A percentile compares a stretch with the other conserved stretches of the same genome.
Evolutionary conservation across 2,797 vertebrate species (phyloP).

Genomic region (Manis javanica): DNA sequence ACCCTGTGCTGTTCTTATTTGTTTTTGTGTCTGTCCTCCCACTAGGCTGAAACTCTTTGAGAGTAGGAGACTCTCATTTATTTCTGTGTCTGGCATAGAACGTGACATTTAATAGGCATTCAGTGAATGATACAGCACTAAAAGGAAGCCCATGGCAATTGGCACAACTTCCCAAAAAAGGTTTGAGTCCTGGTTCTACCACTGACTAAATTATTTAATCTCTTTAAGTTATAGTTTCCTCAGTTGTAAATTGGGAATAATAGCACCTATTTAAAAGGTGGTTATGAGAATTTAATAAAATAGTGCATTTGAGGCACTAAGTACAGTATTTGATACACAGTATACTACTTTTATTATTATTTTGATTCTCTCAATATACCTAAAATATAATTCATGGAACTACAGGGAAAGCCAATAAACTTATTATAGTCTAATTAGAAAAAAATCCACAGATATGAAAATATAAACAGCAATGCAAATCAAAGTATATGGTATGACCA

Average conservation of each 20-base stretch:
- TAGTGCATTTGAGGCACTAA: conserved; percentile 22
- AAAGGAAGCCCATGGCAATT: conserved; percentile 27
- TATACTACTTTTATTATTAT: conserved; percentile 19
- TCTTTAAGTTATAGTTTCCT: not conserved
- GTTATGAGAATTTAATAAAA: conserved; percentile 21
- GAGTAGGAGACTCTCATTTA: not conserved
- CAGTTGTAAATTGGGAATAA: conserved; percentile 17
- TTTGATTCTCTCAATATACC: conserved; percentile 14
- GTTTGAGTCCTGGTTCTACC: not conserved
- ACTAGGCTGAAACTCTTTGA: not conserved
- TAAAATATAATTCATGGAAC: conserved; percentile 42
- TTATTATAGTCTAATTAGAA: not conserved
- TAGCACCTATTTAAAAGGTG: not conserved
- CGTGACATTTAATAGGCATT: not conserved
- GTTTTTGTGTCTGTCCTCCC: not conserved
- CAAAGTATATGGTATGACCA: not conserved
- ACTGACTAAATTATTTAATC: not conserved
- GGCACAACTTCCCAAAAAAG: not conserved
- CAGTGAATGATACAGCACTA: not conserved
- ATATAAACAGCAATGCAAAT: conserved; percentile 18
- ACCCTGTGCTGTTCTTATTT: not conserved
- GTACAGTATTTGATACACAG: not conserved
- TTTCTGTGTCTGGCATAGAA: not conserved
- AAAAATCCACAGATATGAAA: conserved; percentile 28
- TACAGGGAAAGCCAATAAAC: not conserved